phyloP scores from a whole-genome alignment of 2,888 invertebrate genomes.

The Prostheceraeus crozeri region DNA sequence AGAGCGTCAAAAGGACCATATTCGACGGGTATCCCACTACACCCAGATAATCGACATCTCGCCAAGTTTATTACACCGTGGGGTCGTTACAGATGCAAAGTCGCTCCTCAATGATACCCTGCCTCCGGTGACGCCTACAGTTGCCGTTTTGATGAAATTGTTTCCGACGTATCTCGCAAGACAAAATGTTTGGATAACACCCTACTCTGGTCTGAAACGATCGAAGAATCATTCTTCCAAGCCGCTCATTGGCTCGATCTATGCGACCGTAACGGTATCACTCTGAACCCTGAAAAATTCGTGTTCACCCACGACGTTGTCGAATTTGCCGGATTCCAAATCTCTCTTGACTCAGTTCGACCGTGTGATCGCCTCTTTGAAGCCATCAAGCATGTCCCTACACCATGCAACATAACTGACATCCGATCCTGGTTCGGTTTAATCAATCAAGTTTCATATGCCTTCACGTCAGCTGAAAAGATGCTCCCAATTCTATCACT shows the following conservation, averaged over 20 bases:
- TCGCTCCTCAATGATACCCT: constrained; percentile 16
- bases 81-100: background rate
- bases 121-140: constrained; percentile 26
- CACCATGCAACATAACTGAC: constrained; percentile 18
- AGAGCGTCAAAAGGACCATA: constrained; percentile 7
- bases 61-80: constrained; percentile 41
- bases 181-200: constrained; percentile 40
- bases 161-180: constrained; percentile 10
- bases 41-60: constrained; percentile 40
- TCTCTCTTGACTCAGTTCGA: constrained; percentile 40
- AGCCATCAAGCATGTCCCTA: constrained; percentile 38
- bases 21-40: constrained; percentile 15
- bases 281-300: constrained; percentile 40
- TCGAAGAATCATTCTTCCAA: constrained; percentile 41
- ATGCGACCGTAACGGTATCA: constrained; percentile 41
- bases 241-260: constrained; percentile 41
- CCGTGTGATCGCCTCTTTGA: constrained; percentile 40
- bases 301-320: constrained; percentile 38
- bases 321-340: constrained; percentile 40
- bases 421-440: constrained; percentile 43
- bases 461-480: constrained; percentile 41
- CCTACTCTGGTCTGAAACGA: constrained; percentile 40
- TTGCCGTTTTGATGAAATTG: constrained; percentile 15
- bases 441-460: constrained; percentile 38
- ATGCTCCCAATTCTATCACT: constrained; percentile 41